Percentiles rank a stretch among this genome's conserved stretches.
These are phyloP conservation scores for Melieria picta DNA, from an alignment of 2,888 invertebrate species.

Conservation along the genomic window DNA sequence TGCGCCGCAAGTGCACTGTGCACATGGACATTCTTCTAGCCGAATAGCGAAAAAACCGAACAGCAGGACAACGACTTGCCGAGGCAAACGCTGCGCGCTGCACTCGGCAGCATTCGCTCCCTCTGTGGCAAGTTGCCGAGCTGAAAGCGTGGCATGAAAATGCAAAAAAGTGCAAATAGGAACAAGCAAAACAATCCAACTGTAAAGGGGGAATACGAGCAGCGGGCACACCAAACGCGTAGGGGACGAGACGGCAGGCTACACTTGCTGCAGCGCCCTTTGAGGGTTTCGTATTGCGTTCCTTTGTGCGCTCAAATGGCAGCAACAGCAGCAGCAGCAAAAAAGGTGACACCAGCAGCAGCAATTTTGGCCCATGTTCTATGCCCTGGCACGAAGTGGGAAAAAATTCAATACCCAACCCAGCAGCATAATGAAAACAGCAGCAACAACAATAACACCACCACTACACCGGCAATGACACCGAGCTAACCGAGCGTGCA, in stretches of 20 bases:
- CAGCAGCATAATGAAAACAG: background rate
- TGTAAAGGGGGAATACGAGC: background rate
- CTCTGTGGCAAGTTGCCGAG: background rate
- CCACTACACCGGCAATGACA: background rate
- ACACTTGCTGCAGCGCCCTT: conserved; percentile 18
- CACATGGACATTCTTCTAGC: too few species aligned
- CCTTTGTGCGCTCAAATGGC: conserved; percentile 16
- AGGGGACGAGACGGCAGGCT: background rate
- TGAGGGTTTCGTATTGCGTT: conserved; percentile 25
- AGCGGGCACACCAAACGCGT: background rate
- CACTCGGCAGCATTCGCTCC: background rate
- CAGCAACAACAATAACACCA: background rate
- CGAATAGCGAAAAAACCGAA: background rate
- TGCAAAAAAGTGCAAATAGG: background rate
- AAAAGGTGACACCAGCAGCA: background rate
- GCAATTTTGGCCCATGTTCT: background rate
- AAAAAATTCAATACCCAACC: background rate
- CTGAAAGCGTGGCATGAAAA: background rate
- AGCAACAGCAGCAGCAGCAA: background rate
- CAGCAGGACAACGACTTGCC: conserved; percentile 47
- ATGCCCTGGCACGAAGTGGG: background rate
- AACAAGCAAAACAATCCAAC: background rate
- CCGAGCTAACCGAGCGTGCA: too few species aligned
- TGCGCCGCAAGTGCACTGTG: too few species aligned
- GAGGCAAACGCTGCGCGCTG: conserved; percentile 36